These are phyloP conservation scores for Tapirus indicus DNA, from an alignment of 2,797 vertebrate genomes.

Conservation along the genomic window DNA sequence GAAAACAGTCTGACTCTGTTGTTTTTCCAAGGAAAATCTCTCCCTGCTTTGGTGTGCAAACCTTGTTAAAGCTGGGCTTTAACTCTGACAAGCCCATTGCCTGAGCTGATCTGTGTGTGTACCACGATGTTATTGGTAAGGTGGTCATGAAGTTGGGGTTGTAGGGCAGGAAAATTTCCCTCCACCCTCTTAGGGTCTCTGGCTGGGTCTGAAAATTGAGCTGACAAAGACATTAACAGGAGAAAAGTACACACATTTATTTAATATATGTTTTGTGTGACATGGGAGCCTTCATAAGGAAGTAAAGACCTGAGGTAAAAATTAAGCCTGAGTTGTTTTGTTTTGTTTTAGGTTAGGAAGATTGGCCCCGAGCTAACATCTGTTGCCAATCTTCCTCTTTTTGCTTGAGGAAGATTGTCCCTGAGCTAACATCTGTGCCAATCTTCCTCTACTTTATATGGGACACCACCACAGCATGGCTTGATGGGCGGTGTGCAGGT, in stretches of 20 bases:
- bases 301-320: not conserved
- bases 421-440: too few relatives aligned
- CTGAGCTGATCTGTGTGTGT: not conserved
- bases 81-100: not conserved
- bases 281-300: not conserved
- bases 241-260: not conserved
- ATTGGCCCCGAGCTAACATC: too few relatives aligned
- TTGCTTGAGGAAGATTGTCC: too few relatives aligned
- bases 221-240: not conserved
- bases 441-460: too few relatives aligned
- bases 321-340: not conserved
- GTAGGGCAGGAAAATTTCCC: not conserved
- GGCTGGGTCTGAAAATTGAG: not conserved
- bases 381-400: too few relatives aligned
- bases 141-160: not conserved
- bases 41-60: not conserved
- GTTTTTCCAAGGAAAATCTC: not conserved
- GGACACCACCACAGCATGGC: too few relatives aligned
- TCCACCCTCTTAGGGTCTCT: not conserved
- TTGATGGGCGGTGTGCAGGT: too few relatives aligned
- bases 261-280: not conserved
- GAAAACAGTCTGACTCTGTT: slow-evolving; percentile 35
- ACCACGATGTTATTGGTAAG: not conserved
- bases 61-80: not conserved
- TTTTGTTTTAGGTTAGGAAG: too few relatives aligned